These are phyloP conservation scores for Entomobrya proxima DNA, from an alignment of 2,888 invertebrate species.

Conservation along the genomic window DNA sequence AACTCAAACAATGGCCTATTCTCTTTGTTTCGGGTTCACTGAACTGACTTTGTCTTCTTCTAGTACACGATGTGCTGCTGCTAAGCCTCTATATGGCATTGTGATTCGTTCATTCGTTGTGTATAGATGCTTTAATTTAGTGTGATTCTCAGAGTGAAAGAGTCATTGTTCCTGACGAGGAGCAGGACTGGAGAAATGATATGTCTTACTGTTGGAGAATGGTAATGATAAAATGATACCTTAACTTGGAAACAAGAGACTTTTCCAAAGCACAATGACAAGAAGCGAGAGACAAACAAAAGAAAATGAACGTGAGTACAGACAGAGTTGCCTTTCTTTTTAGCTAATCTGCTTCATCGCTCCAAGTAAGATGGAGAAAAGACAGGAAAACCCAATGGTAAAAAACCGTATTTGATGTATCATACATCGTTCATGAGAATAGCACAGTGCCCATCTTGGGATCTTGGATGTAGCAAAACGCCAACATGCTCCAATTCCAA, in stretches of 20 bases:
- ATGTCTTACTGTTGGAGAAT: no score
- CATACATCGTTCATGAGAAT: no score
- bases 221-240: conserved; percentile 6
- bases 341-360: neutral
- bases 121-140: neutral
- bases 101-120: neutral
- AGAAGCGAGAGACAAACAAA: neutral
- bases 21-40: neutral
- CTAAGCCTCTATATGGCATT: no score
- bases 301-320: neutral
- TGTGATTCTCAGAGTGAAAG: neutral
- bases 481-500: no score
- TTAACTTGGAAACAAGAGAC: neutral
- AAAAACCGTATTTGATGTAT: no score
- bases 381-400: no score
- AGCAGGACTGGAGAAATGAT: neutral
- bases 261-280: neutral
- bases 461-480: no score
- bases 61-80: no score
- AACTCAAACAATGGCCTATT: neutral
- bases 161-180: neutral
- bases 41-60: neutral
- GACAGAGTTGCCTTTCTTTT: no score
- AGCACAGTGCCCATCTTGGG: no score
- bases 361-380: no score